Evolutionary conservation across 35 echinoderm and acorn worm genomes (phyloP).

Genomic region (Heliocidaris tuberculata): DNA sequence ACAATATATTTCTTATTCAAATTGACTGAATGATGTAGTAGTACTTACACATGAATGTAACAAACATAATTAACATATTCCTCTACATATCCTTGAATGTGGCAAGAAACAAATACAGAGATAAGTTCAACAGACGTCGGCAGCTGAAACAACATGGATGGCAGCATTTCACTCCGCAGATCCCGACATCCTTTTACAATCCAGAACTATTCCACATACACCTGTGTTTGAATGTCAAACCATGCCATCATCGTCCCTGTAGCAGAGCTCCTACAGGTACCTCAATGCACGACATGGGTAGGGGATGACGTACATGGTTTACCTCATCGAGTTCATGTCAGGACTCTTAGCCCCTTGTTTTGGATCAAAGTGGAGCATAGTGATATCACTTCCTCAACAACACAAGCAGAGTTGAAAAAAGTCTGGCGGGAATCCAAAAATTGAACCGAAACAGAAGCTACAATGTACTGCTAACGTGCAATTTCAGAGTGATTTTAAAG

Average conservation of each 20-base stretch:
- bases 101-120: too few species aligned
- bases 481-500: background rate
- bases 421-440: background rate
- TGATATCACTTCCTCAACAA: slow-evolving; percentile 5
- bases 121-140: background rate
- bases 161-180: background rate
- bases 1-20: too few species aligned
- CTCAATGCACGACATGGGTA: background rate
- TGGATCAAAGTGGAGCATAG: background rate
- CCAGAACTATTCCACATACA: background rate
- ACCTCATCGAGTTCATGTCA: background rate
- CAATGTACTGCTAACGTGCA: background rate
- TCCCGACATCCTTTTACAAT: background rate
- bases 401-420: background rate
- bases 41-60: background rate
- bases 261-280: background rate
- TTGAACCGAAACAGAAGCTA: background rate
- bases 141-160: background rate
- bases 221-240: background rate
- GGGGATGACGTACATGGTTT: background rate
- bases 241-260: background rate
- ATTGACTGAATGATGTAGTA: background rate
- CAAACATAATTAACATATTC: background rate
- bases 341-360: background rate
- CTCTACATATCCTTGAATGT: background rate